phyloP scores from a whole-genome alignment of 2,113 vertebrate species.

The Podiceps cristatus region DNA sequence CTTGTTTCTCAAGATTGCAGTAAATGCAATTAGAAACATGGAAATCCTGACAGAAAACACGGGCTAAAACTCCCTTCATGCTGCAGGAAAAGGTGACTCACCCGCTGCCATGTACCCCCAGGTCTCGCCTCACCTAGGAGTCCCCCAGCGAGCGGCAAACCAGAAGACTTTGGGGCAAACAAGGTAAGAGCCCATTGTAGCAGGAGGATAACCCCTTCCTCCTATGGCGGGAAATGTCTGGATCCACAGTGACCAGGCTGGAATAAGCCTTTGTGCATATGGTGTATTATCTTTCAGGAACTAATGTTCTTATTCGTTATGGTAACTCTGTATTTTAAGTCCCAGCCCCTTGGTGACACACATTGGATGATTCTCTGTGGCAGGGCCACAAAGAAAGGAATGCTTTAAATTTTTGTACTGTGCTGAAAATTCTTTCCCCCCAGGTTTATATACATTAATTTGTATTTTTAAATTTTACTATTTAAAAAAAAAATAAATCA shows the following conservation, averaged over 20 bases:
- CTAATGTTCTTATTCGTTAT: not conserved
- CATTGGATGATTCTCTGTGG: not conserved
- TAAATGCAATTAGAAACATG: not conserved
- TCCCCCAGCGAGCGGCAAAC: not conserved
- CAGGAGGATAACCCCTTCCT: not conserved
- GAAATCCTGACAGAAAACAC: not conserved
- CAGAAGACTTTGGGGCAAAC: not conserved
- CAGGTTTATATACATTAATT: too few relatives aligned
- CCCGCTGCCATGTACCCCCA: not conserved
- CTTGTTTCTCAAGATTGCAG: not conserved
- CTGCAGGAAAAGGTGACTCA: not conserved
- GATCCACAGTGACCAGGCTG: not conserved
- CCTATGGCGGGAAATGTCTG: not conserved
- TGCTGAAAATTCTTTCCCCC: too few relatives aligned
- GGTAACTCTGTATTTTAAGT: not conserved
- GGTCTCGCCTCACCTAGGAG: accelerated
- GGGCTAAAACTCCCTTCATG: not conserved
- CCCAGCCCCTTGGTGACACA: not conserved
- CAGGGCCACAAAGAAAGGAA: not conserved
- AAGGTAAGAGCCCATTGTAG: not conserved
- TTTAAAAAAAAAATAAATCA: too few relatives aligned
- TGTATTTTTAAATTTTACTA: too few relatives aligned
- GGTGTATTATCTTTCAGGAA: not conserved
- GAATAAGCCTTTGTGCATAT: not conserved
- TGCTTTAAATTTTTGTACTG: too few relatives aligned